A percentile compares a stretch with the other conserved stretches of the same genome.
phyloP scores from a whole-genome alignment of 2,888 invertebrate species.

The Nephrotoma guestfalica region DNA sequence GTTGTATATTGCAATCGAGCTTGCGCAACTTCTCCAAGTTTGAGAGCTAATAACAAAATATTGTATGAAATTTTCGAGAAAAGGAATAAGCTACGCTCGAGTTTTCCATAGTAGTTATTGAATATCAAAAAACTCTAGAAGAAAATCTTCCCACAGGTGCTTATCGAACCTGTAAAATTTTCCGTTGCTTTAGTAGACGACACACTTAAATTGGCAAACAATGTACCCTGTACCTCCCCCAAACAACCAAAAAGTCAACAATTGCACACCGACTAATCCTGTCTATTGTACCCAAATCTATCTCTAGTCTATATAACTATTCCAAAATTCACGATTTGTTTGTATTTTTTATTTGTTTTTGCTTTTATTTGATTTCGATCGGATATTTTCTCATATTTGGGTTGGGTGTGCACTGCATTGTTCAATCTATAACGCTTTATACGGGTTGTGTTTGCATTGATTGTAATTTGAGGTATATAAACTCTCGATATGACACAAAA shows the following conservation, averaged over 20 bases:
- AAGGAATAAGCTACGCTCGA: too few relatives aligned
- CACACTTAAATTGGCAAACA: too few relatives aligned
- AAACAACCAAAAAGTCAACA: not conserved
- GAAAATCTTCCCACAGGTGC: too few relatives aligned
- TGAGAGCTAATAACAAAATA: too few relatives aligned
- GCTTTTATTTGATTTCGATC: not conserved
- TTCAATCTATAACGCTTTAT: not conserved
- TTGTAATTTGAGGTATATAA: not conserved
- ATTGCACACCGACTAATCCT: not conserved
- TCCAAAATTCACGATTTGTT: not conserved
- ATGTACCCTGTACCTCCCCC: not conserved
- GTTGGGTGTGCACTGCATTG: not conserved
- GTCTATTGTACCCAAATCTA: not conserved
- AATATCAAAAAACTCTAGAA: too few relatives aligned
- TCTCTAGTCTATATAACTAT: not conserved
- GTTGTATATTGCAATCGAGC: too few relatives aligned
- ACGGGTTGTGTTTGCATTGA: not conserved
- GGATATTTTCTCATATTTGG: not conserved
- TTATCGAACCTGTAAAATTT: too few relatives aligned
- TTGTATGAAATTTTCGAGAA: too few relatives aligned
- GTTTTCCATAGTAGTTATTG: too few relatives aligned
- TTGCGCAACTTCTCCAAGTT: too few relatives aligned
- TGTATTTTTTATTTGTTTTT: not conserved
- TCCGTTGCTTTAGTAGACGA: too few relatives aligned
- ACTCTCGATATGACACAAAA: not conserved